Base-by-base conservation (phyloP, 2,888 invertebrate genomes). In the Amphipyra berbera region DNA sequence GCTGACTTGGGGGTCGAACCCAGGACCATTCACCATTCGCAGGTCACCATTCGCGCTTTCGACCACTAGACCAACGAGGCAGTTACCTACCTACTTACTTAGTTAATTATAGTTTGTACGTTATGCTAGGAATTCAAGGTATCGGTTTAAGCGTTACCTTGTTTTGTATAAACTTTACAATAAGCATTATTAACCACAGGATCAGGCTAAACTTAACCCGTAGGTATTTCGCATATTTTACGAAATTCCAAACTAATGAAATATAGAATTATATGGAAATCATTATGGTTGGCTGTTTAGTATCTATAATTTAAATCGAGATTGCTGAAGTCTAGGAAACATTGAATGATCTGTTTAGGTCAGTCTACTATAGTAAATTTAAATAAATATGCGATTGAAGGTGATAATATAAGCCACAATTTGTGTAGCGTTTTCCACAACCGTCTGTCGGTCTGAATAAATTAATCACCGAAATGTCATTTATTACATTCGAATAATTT, bases 341-440 rank as follows among this genome's bases (percentile, higher is more conserved):
- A 21, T 13, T 57, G 37, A 53, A 53, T 48, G 41, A 58, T 64
- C 15, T 42, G 14, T 45, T 49, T 70, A 62, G 33, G 35, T 7
- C 37, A 54, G 14, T 35, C n/a, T 21, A 21, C 33, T 1, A 53
- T 6, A 40, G 41, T 50, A 42, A 33, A 15, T 58, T 53, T 58
- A 53, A 53, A 45, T 54, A 68, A 21, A n/a, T 46, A 41, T 63
- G 12, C 41, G 42, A 69, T 42, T 63, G 70, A 38, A 57, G 48
- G 41, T 42, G 56, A 57, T 57, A 45, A 53, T 12, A 14, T 42
- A 35, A 48, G 35, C 33, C 40, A 45, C 48, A 61, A 50, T 61
- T 55, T 53, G 63, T 67, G 21, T 48, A 12, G 41, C 6, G 30
- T 40, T 68, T 68, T 35, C 46, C 62, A 46, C 33, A 15, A 37